These are phyloP conservation scores for Hylaeus anthracinus DNA, from an alignment of 1,140 invertebrate genomes.

Conservation along the genomic window DNA sequence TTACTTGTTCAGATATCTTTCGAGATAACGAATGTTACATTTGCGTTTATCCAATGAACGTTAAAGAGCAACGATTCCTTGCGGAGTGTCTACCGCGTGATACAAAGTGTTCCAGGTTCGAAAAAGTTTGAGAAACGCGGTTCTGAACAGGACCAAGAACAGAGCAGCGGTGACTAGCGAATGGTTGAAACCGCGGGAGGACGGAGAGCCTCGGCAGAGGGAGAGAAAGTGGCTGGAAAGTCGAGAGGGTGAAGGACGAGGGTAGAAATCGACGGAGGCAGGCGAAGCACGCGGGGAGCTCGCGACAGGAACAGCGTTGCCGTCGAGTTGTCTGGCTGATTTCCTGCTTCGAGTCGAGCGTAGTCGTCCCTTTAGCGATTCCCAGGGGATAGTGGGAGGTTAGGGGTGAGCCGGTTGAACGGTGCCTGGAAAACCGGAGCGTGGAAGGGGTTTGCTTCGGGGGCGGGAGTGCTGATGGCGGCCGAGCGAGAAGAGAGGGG, in stretches of 20 bases:
- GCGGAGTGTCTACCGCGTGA: too few species aligned
- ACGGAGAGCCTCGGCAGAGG: conserved; percentile 1
- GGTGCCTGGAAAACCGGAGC: conserved; percentile 51
- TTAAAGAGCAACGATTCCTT: too few species aligned
- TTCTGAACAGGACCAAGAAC: not conserved
- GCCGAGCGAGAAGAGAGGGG: conserved; percentile 46
- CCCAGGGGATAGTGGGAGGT: conserved; percentile 52
- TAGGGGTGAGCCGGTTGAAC: conserved; percentile 54
- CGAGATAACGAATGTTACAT: too few species aligned
- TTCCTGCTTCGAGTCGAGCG: conserved; percentile 62
- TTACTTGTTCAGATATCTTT: too few species aligned
- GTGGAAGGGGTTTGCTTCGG: conserved; percentile 33
- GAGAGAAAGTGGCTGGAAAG: conserved; percentile 16
- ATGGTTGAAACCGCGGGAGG: not conserved
- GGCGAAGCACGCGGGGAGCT: conserved; percentile 51
- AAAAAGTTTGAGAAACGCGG: too few species aligned
- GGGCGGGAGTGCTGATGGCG: conserved; percentile 58
- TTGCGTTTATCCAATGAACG: too few species aligned
- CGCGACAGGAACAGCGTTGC: conserved; percentile 68
- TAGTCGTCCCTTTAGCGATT: conserved; percentile 64
- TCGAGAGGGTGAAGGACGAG: conserved; percentile 10
- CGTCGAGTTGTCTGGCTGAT: conserved; percentile 68
- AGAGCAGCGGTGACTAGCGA: not conserved
- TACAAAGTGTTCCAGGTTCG: too few species aligned
- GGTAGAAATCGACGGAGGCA: conserved; percentile 40